Percentiles rank a stretch among this genome's conserved stretches.
phyloP scores from a whole-genome alignment of 2,888 invertebrate species.

The Netelia inedita region DNA sequence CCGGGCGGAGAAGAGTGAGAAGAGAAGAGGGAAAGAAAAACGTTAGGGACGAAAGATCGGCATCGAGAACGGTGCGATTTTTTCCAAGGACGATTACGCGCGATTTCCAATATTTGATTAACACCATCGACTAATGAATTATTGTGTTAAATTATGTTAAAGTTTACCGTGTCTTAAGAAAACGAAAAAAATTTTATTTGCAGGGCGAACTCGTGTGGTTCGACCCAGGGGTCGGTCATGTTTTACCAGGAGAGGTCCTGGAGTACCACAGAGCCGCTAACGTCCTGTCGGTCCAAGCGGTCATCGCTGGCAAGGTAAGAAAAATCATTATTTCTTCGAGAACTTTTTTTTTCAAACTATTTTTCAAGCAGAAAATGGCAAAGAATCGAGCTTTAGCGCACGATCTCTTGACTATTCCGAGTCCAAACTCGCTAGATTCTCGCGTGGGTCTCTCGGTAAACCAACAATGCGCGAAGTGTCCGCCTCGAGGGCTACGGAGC shows the following conservation, averaged over 20 bases:
- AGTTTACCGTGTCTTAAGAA: neutral
- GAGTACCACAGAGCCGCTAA: constrained; percentile 96
- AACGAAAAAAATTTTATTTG: constrained; percentile 33
- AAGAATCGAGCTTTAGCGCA: constrained; percentile 35
- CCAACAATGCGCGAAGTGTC: constrained; percentile 72
- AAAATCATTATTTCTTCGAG: neutral
- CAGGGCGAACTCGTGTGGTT: constrained; percentile 97
- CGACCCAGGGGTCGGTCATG: constrained; percentile 95
- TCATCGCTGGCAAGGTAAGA: constrained; percentile 93
- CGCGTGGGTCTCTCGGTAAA: constrained; percentile 27
- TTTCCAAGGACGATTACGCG: neutral
- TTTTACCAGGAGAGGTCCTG: constrained; percentile 95
- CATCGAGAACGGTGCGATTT: constrained; percentile 65
- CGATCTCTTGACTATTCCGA: constrained; percentile 36
- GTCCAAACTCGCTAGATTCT: neutral
- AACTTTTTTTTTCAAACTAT: neutral
- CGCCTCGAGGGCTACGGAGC: constrained; percentile 60
- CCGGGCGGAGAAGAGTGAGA: constrained; percentile 77
- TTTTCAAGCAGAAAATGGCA: constrained; percentile 34
- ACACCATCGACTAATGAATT: too few relatives aligned
- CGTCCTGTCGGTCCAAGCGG: constrained; percentile 95
- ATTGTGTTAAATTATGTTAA: too few relatives aligned
- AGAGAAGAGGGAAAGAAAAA: constrained; percentile 64
- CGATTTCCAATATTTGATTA: neutral
- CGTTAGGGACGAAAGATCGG: constrained; percentile 17